Evolutionary conservation across 2,113 vertebrate genomes (phyloP).

Genomic region (Ornithorhynchus anatinus): DNA sequence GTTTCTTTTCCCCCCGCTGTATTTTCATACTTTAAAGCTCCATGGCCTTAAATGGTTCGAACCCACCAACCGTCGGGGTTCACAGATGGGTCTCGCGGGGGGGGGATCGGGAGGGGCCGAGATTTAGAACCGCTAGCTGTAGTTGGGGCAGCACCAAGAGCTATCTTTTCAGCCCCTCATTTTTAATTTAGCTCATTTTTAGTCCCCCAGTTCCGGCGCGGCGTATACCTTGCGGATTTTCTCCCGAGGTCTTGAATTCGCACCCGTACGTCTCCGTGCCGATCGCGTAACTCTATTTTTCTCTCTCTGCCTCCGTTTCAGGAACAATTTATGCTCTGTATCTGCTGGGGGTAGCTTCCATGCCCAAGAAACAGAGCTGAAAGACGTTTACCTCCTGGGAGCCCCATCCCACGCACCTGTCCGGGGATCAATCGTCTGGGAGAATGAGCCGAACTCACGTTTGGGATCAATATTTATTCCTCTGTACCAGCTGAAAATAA

Average conservation of each 20-base stretch:
- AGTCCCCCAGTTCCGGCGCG: too few species aligned
- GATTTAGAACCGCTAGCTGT: too few species aligned
- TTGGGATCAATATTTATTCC: constrained; percentile 84
- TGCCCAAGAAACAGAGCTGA: constrained; percentile 82
- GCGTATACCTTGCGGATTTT: not conserved
- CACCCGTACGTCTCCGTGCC: not conserved
- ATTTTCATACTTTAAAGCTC: too few species aligned
- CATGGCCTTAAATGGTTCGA: too few species aligned
- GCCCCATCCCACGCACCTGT: constrained; percentile 40
- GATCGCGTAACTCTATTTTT: constrained; percentile 9
- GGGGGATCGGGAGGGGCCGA: too few species aligned
- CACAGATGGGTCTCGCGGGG: too few species aligned
- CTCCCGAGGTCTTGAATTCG: not conserved
- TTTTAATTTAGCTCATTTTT: too few species aligned
- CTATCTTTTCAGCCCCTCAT: too few species aligned
- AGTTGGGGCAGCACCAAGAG: too few species aligned
- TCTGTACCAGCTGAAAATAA: constrained; percentile 67
- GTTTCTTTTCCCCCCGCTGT: too few species aligned
- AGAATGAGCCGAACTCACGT: constrained; percentile 63
- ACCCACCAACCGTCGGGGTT: too few species aligned
- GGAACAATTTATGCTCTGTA: constrained; percentile 79
- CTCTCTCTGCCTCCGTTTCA: constrained; percentile 60
- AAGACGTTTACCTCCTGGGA: constrained; percentile 27
- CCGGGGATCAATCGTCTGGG: constrained; percentile 58
- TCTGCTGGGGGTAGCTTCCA: constrained; percentile 66